phyloP scores from a whole-genome alignment of 2,888 invertebrate genomes.

The Mythimna loreyi region DNA sequence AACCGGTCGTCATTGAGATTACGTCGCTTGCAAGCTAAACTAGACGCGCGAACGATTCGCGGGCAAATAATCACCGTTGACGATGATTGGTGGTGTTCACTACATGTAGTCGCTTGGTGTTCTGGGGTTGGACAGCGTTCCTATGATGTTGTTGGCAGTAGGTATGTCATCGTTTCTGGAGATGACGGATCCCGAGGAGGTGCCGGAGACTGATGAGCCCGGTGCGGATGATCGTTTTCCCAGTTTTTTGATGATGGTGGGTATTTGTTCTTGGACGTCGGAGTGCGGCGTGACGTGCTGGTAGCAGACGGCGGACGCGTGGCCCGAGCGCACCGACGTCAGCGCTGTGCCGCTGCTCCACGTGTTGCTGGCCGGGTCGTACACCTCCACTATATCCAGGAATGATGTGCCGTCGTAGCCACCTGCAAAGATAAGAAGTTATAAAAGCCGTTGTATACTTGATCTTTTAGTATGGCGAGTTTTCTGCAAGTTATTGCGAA shows the following conservation, averaged over 20 bases:
- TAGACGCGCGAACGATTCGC: slow-evolving; percentile 40
- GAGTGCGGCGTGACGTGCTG: slow-evolving; percentile 91
- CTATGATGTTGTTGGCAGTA: slow-evolving; percentile 83
- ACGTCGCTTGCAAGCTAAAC: slow-evolving; percentile 27
- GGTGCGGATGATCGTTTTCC: slow-evolving; percentile 66
- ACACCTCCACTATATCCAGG: slow-evolving; percentile 96
- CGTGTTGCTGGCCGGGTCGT: slow-evolving; percentile 94
- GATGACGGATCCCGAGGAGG: slow-evolving; percentile 43
- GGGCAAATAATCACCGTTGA: slow-evolving; percentile 48
- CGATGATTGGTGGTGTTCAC: slow-evolving; percentile 42
- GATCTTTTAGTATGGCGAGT: not conserved
- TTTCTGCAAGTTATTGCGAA: not conserved
- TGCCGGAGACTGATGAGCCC: slow-evolving; percentile 44
- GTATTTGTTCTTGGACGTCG: slow-evolving; percentile 65
- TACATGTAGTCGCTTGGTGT: slow-evolving; percentile 66
- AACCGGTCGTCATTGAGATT: slow-evolving; percentile 53
- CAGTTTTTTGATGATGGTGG: slow-evolving; percentile 69
- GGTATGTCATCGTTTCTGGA: slow-evolving; percentile 78
- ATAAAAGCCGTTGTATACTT: not conserved
- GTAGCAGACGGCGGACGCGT: slow-evolving; percentile 97
- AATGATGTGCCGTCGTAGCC: slow-evolving; percentile 97
- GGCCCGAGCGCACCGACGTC: slow-evolving; percentile 96
- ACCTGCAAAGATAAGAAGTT: slow-evolving; percentile 88
- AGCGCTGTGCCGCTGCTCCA: slow-evolving; percentile 95
- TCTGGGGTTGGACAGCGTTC: slow-evolving; percentile 78